Base-by-base conservation (phyloP, 2,888 invertebrate species). In the Gastrophysa polygoni region DNA sequence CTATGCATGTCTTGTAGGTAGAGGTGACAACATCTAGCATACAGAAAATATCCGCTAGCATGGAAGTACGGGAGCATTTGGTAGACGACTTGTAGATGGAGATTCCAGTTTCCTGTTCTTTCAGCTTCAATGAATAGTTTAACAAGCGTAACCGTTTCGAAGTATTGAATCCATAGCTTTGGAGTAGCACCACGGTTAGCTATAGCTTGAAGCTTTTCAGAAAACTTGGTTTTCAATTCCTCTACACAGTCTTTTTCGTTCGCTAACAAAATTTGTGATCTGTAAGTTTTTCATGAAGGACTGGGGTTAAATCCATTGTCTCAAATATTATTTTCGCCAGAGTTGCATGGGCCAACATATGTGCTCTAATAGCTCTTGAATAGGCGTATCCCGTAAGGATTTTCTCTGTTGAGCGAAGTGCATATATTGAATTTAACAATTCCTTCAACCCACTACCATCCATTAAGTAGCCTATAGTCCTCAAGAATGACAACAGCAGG, bases 101-200 rank as follows among this genome's bases (percentile, higher is more conserved):
- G 34, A 34, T 73, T 57, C 70, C 72, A 77, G 67, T 76, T 70
- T 48, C 74, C 76, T 20, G 64, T 61, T 44, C 75, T 63, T 64
- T 78, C 75, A 51, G 76, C 75, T 56, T 71, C 66, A 52, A 74
- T 74, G 61, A 72, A 77, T 14, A 72, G 70, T 68, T 72, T 71
- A 24, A 72, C 54, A 14, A 76, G 38, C 43, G 69, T 67, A 18
- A 75, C 61, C 69, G 75, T 71, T 66, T 71, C 51, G 58, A 71
- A 73, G 61, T 76, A 76, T 61, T 72, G 74, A 21, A 77, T 29
- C 73, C 72, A 74, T 18, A 74, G 59, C 64, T 71, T 58, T 17
- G 68, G 61, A 29, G 57, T 66, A 11, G 59, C 48, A 11, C 58
- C 55, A 47, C 48, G 50, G 24, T 47, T 20, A 46, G 49, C 52